Base-by-base conservation (phyloP, 1,140 invertebrate species). In the Caerostris darwini region DNA sequence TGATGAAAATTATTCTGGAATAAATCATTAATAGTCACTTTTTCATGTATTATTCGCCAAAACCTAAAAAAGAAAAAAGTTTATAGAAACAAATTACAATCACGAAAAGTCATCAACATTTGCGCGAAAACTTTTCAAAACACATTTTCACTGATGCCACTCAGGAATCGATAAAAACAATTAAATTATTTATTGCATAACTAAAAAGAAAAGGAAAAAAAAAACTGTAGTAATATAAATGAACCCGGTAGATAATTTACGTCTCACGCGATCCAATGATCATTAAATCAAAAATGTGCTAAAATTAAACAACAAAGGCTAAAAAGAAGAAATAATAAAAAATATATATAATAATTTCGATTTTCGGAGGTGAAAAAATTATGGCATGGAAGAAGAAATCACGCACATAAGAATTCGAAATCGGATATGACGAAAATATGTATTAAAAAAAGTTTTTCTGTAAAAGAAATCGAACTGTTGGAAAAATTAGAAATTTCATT, bases 221-320 rank as follows among this genome's bases (percentile, higher is more conserved):
- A 77, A 50, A 53, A 8, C 34, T 34, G 34, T 34, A 34, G 34
- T 34, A 34, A 34, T 34, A 34, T 34, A 34, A 34, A 34, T 34
- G 34, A 12, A 53, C 4, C 34, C 10, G 53, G 19, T 12, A 50
- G 50, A 77, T 77, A 77, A 77, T 77, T 71, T 77, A 12, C 71
- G 10, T 50, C 67, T 71, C 71, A 77, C 71, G 71, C 71, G 50
- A 77, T 4, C 50, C 34, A 7, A 53, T 77, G 50, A 77, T 77
- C 71, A 77, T 77, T 77, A 77, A 77, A 77, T 77, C 71, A 77
- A 77, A 77, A 77, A 77, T 77, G 69, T 77, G 67, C 71, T 77
- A 77, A 77, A 77, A 77, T 77, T 77, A 77, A 77, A 50, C 71
- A 77, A 77, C 71, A 12, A 77, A 50, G 53, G 34, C 50, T 77